Base-by-base conservation (phyloP, 2,888 invertebrate genomes). In the Drosophila parthenogenetica region DNA sequence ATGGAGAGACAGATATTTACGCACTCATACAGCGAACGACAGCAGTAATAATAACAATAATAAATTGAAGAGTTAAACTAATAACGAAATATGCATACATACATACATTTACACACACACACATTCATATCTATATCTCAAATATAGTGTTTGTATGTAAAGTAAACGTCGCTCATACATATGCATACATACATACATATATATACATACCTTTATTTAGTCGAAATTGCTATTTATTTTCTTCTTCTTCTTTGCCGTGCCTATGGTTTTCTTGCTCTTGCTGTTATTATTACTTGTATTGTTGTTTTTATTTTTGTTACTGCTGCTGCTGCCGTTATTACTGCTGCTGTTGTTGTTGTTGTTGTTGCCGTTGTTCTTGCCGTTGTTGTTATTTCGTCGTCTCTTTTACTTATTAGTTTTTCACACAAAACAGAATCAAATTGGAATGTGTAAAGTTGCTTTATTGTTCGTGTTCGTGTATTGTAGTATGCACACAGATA, bases 61-160 rank as follows among this genome's bases (percentile, higher is more conserved):
- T 88, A 88, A 83, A 83, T 83, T 83, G 88, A 83, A 83, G 88
- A 83, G 83, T 83, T 83, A 77, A 86, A 83, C 88, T 83, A 86
- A 83, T 83, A 83, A 85, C 74, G 83, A 87, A 79, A 78, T 76
- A 79, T 65, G 59, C 42, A 58, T 55, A 61, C 63, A 55, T 32
- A 63, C 59, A 49, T 19, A 48, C 19, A 48, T 42, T 32, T 25
- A 48, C 11, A 37, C 19, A 46, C 46, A 64, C 48, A 50, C n/a
- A 14, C 55, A 71, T 62, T 46, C 58, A 77, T 73, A 69, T 73
- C 68, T 77, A 57, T 72, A 77, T 43, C 67, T 72, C 54, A 62
- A 65, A 65, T 65, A 72, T 59, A 58, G 45, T 71, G 66, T 72
- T 58, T 67, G 54, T 72, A 60, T 77, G 77, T 72, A 62, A 72